These are phyloP conservation scores for Hemicrepidius hirtus DNA, from an alignment of 2,888 invertebrate genomes.

Conservation along the genomic window DNA sequence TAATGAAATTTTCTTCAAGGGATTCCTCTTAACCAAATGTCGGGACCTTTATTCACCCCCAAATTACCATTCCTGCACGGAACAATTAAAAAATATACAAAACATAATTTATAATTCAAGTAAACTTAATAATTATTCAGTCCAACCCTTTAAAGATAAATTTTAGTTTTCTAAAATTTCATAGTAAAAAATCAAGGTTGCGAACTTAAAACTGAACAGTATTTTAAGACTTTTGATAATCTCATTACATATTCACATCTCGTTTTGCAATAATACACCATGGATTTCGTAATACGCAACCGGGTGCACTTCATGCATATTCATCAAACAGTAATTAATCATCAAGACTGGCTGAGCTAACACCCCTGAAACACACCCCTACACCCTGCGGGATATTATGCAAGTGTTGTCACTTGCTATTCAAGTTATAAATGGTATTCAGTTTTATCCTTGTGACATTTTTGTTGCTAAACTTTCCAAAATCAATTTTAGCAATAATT, in stretches of 20 bases:
- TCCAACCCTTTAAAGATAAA: too few species aligned
- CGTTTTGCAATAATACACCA: slow-evolving; percentile 56
- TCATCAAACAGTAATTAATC: slow-evolving; percentile 70
- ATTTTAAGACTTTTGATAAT: slow-evolving; percentile 21
- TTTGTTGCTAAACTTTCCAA: slow-evolving; percentile 6
- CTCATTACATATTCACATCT: slow-evolving; percentile 47
- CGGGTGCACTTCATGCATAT: slow-evolving; percentile 69
- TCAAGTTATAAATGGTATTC: slow-evolving; percentile 46
- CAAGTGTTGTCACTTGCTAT: slow-evolving; percentile 52
- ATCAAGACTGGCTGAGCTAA: slow-evolving; percentile 63
- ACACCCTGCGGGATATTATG: slow-evolving; percentile 48
- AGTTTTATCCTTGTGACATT: slow-evolving; percentile 34
- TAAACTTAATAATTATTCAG: too few species aligned
- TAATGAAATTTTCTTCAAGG: too few species aligned
- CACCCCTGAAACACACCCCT: slow-evolving; percentile 46
- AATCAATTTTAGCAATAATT: slow-evolving; percentile 6
- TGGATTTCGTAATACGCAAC: slow-evolving; percentile 68
- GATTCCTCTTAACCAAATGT: too few species aligned
- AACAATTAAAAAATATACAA: too few species aligned
- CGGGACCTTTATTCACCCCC: too few species aligned
- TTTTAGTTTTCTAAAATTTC: too few species aligned
- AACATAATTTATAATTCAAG: too few species aligned
- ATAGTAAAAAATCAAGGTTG: too few species aligned
- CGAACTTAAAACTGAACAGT: slow-evolving; percentile 10
- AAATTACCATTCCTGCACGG: too few species aligned